These are phyloP conservation scores for Syngnathus floridae DNA, from an alignment of 2,113 vertebrate species.

Conservation along the genomic window DNA sequence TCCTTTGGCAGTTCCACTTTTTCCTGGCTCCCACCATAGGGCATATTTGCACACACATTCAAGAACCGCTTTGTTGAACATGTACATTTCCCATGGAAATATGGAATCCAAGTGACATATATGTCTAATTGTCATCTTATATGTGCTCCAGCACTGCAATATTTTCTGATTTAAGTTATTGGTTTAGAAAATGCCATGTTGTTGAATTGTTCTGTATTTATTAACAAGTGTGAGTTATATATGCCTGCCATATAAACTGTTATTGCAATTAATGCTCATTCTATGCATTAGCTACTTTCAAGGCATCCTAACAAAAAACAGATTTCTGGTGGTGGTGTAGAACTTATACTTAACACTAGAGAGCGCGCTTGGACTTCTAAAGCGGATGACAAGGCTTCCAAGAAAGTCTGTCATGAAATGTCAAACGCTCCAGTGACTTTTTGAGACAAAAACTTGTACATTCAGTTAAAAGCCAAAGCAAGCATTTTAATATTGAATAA, in stretches of 20 bases:
- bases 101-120: constrained; percentile 16
- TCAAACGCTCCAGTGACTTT: background rate
- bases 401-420: background rate
- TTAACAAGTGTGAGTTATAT: background rate
- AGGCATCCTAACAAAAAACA: background rate
- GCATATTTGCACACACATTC: constrained; percentile 14
- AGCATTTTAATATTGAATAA: background rate
- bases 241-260: background rate
- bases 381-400: background rate
- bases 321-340: constrained; percentile 4
- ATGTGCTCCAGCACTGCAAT: constrained; percentile 1
- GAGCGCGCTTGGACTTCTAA: constrained; percentile 30
- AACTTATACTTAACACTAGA: constrained; percentile 36
- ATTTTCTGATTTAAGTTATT: background rate
- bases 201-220: background rate
- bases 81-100: constrained; percentile 68
- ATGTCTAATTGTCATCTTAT: constrained; percentile 9
- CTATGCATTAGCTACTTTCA: background rate
- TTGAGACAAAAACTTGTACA: background rate
- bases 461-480: background rate
- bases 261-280: too few species aligned
- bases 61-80: constrained; percentile 19
- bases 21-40: background rate
- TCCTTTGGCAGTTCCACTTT: background rate
- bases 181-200: background rate